Base-by-base conservation (phyloP, 2,113 vertebrate species). In the Puffinus mauretanicus region DNA sequence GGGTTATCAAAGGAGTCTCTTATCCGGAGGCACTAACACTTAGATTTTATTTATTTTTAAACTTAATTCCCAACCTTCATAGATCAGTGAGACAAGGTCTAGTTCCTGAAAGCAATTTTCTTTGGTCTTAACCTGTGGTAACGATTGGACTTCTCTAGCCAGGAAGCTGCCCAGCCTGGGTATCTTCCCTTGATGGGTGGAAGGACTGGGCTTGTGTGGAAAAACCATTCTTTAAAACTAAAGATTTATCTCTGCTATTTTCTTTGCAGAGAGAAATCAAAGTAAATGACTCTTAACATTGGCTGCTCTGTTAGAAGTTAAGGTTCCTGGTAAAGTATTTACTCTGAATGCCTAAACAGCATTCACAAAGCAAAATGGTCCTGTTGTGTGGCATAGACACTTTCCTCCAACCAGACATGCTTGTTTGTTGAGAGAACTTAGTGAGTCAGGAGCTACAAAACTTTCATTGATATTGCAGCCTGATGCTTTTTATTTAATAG, bases 381-480 rank as follows among this genome's bases (percentile, higher is more conserved):
- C 52, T 21, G 17, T 61, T 79, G 19, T 80, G 78, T 65, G 87
- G 24, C 72, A 30, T 4, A 13, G 78, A 49, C 27, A 11, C 4
- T 2, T 34, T 54, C 65, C 57, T 46, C 32, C 57, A 44, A 13
- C 58, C 52, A 49, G 70, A 21, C 5, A 1, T 10, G 7, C 36
- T 87, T 60, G 32, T 38, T 67, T 66, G 25, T 61, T 61, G 67
- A 46, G 84, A 46, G 47, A 57, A 20, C 57, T 34, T 27, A 2
- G 27, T 27, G 73, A 70, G 57, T 52, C 38, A 44, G 44, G 61
- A 49, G 61, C 66, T 58, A 18, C n/a, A 51, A 30, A 36, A 27
- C 1, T 0, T 26, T 40, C 8, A 4, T 10, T 49, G 79, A 21
- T 1, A 1, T 42, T 76, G 46, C 34, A 32, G 57, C 60, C 36